Evolutionary conservation across 1,140 invertebrate species (phyloP).

Genomic region (Drosophila mauritiana): DNA sequence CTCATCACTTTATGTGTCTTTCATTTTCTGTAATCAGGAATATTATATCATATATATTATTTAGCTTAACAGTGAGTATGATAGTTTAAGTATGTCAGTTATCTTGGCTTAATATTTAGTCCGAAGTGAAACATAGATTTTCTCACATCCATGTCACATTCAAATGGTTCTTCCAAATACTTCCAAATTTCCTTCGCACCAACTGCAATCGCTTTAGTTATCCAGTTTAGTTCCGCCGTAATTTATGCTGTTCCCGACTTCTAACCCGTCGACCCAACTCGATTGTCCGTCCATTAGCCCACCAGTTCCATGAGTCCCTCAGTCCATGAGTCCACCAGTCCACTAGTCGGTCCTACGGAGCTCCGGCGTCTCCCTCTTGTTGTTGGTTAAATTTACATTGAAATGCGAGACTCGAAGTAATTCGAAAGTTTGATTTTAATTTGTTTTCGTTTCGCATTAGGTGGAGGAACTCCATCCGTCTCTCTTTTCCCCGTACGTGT

Average conservation of each 20-base stretch:
- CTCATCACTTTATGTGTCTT: too few species aligned
- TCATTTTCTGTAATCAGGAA: too few species aligned
- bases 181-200: not conserved
- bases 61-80: too few species aligned
- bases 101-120: too few species aligned
- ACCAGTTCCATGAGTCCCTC: not conserved
- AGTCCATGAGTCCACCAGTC: not conserved
- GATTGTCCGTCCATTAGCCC: not conserved
- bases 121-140: too few species aligned
- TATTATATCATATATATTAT: too few species aligned
- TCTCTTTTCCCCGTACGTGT: conserved; percentile 8
- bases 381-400: conserved; percentile 83
- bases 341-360: not conserved
- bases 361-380: conserved; percentile 50
- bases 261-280: conserved; percentile 25
- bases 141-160: not conserved
- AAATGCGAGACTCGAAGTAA: conserved; percentile 84
- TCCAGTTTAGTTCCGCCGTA: conserved; percentile 11
- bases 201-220: conserved; percentile 22
- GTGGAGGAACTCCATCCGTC: conserved; percentile 43
- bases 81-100: too few species aligned
- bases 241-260: conserved; percentile 39
- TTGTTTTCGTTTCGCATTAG: conserved; percentile 84
- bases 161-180: too few species aligned
- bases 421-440: conserved; percentile 84